These are phyloP conservation scores for Sylvietta virens DNA, from an alignment of 2,113 vertebrate genomes.

Conservation along the genomic window DNA sequence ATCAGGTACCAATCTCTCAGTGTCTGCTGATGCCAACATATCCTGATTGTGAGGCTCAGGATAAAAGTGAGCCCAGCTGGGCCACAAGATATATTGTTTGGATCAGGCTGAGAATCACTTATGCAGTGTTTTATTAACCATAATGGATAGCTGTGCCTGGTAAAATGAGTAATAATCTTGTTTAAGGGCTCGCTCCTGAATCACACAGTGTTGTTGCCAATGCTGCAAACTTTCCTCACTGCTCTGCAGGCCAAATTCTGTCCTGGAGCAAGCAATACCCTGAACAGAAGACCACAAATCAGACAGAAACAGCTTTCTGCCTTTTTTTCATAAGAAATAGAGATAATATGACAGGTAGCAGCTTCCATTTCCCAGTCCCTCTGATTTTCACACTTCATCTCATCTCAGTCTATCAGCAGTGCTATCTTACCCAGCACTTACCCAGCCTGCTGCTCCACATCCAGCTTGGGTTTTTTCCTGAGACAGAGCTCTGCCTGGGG, in stretches of 20 bases:
- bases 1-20: not conserved
- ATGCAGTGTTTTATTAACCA: slow-evolving; percentile 57
- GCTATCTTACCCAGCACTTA: not conserved
- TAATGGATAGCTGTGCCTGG: slow-evolving; percentile 52
- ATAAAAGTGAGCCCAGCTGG: not conserved
- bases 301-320: not conserved
- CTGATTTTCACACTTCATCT: not conserved
- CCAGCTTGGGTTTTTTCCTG: not conserved
- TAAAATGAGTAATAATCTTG: slow-evolving; percentile 49
- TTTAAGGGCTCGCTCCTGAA: slow-evolving; percentile 19
- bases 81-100: slow-evolving; percentile 31
- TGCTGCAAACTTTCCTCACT: not conserved
- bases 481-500: not conserved
- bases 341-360: not conserved
- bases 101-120: slow-evolving; percentile 50
- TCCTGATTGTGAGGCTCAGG: not conserved
- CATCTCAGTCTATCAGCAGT: not conserved
- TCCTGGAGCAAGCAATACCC: not conserved
- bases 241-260: slow-evolving; percentile 12
- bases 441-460: not conserved
- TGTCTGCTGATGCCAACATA: not conserved
- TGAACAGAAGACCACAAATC: not conserved
- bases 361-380: not conserved
- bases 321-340: not conserved
- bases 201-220: not conserved